Conservation (phyloP, 2,888 invertebrate genomes). For the Microdon myrmicae region DNA sequence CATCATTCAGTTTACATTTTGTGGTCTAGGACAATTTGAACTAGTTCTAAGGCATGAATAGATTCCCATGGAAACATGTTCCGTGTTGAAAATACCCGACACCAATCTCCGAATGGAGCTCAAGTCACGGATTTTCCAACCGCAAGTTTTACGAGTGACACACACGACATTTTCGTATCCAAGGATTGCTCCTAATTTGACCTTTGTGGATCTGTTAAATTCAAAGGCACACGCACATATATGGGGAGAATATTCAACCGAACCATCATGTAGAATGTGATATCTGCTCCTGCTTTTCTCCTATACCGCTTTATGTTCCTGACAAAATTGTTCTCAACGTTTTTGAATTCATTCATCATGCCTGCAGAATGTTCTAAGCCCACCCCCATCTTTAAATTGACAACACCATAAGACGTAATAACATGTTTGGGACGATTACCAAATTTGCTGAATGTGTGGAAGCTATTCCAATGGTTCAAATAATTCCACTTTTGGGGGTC, state of each 20-base stretch:
- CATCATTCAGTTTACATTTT: too few relatives aligned
- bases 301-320: slow-evolving; percentile 6
- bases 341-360: slow-evolving; percentile 28
- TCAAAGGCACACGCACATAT: not conserved
- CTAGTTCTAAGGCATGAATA: too few relatives aligned
- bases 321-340: slow-evolving; percentile 12
- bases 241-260: slow-evolving; percentile 15
- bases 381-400: not conserved
- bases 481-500: slow-evolving; percentile 12
- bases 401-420: slow-evolving; percentile 30
- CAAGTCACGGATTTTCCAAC: not conserved
- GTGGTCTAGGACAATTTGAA: too few relatives aligned
- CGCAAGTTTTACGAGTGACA: not conserved
- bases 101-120: too few relatives aligned
- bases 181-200: slow-evolving; percentile 21
- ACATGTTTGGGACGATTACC: slow-evolving; percentile 35
- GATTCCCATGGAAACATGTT: too few relatives aligned
- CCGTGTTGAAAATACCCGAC: too few relatives aligned
- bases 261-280: too few relatives aligned
- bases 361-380: slow-evolving; percentile 1
- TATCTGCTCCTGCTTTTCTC: slow-evolving; percentile 18
- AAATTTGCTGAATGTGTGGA: slow-evolving; percentile 39
- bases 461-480: slow-evolving; percentile 7
- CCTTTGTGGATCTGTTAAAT: slow-evolving; percentile 18
- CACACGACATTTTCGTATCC: slow-evolving; percentile 2